Percentiles rank a stretch among this genome's conserved stretches.
These are phyloP conservation scores for Varroa destructor DNA, from an alignment of 1,140 invertebrate genomes.

Conservation along the genomic window DNA sequence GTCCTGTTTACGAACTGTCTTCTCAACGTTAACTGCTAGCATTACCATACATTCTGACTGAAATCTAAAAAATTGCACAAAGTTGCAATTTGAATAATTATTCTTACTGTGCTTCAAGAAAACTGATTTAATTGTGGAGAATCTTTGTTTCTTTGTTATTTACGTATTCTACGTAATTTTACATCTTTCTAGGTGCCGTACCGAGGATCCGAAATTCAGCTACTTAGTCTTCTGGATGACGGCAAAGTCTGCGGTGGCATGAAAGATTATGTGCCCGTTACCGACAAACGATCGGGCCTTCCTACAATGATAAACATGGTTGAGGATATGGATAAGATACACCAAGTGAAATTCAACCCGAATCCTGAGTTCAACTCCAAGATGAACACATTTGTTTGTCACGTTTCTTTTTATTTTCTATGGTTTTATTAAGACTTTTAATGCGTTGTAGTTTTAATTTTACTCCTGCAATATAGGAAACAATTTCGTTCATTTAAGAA, in stretches of 20 bases:
- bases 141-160: not conserved
- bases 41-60: too few species aligned
- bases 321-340: conserved; percentile 25
- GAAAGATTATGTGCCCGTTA: conserved; percentile 14
- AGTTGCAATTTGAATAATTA: too few species aligned
- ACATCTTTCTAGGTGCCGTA: conserved; percentile 5
- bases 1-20: too few species aligned
- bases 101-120: too few species aligned
- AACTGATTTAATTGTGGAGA: too few species aligned
- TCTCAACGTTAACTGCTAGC: too few species aligned
- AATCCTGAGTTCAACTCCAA: conserved; percentile 25
- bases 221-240: conserved; percentile 7
- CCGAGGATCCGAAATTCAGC: conserved; percentile 4
- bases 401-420: conserved; percentile 1
- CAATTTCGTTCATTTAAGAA: too few species aligned
- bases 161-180: not conserved
- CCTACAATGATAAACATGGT: conserved; percentile 21
- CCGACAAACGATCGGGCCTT: conserved; percentile 1
- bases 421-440: not conserved
- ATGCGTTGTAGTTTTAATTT: too few species aligned
- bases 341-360: conserved; percentile 12
- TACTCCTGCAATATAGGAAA: too few species aligned
- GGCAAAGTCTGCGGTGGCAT: conserved; percentile 8
- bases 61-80: too few species aligned
- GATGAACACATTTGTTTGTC: conserved; percentile 20